These are phyloP conservation scores for Actinopyga echinites DNA, from an alignment of 53 echinoderm and acorn worm species.

Conservation along the genomic window DNA sequence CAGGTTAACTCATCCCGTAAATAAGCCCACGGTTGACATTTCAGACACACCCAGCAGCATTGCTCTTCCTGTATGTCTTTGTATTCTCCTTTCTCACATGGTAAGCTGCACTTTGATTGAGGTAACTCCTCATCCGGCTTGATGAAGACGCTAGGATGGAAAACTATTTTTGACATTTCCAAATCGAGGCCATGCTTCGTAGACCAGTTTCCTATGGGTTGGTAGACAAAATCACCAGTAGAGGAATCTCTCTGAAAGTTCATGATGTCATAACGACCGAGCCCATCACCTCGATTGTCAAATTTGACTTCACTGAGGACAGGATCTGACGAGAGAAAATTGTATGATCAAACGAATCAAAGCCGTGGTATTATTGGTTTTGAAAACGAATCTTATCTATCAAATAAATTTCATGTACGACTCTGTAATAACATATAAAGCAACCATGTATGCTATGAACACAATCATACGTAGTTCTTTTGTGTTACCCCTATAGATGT, in stretches of 20 bases:
- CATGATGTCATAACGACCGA: slow-evolving; percentile 96
- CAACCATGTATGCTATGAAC: no score
- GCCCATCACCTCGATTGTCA: slow-evolving; percentile 85
- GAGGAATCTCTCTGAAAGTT: slow-evolving; percentile 65
- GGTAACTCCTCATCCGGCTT: slow-evolving; percentile 37
- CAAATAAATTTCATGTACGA: no score
- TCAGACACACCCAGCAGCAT: slow-evolving; percentile 93
- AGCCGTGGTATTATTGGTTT: no score
- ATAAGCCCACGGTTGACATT: slow-evolving; percentile 76
- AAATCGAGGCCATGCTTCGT: slow-evolving; percentile 43
- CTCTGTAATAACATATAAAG: no score
- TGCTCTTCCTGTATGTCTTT: slow-evolving; percentile 83
- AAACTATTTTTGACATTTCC: slow-evolving; percentile 47
- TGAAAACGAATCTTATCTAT: no score
- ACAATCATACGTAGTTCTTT: no score
- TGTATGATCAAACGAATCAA: no score
- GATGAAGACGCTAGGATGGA: slow-evolving; percentile 62
- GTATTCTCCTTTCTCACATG: slow-evolving; percentile 76
- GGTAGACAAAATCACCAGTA: slow-evolving; percentile 61
- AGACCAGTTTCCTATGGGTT: slow-evolving; percentile 83
- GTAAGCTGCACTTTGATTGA: slow-evolving; percentile 87
- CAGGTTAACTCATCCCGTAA: slow-evolving; percentile 85
- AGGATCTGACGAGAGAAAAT: slow-evolving; percentile 61
- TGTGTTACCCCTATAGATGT: no score
- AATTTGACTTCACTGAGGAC: slow-evolving; percentile 77